Evolutionary conservation across 2,113 vertebrate species (phyloP).

Genomic region (Chitala chitala): DNA sequence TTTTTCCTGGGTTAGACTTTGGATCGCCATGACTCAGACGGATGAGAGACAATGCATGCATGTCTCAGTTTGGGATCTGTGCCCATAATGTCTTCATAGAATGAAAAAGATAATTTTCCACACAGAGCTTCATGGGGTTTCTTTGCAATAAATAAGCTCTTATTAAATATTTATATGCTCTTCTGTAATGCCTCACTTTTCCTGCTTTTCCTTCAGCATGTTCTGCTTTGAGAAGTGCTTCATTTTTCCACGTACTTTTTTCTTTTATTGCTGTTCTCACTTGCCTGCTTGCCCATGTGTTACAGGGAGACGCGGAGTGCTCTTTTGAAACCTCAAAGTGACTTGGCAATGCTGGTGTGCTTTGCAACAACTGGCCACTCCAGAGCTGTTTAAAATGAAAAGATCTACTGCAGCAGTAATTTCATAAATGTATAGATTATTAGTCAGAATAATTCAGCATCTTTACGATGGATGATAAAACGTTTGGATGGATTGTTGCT

Average conservation of each 20-base stretch:
- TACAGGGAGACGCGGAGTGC: neutral
- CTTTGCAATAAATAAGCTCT: neutral
- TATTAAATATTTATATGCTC: neutral
- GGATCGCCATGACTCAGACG: neutral
- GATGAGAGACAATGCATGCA: neutral
- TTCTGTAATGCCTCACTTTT: neutral
- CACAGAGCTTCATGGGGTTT: neutral
- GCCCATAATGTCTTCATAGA: neutral
- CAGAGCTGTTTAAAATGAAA: neutral
- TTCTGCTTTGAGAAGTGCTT: too few species aligned
- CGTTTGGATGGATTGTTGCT: constrained; percentile 1
- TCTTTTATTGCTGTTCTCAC: neutral
- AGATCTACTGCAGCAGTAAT: neutral
- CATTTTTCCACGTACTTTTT: neutral
- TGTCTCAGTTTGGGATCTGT: neutral
- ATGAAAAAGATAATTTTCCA: neutral
- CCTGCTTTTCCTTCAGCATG: neutral
- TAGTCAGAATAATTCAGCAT: constrained; percentile 7
- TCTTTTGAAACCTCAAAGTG: too few species aligned
- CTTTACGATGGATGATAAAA: neutral
- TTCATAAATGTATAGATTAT: neutral
- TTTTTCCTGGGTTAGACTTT: neutral
- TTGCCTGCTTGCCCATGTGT: neutral
- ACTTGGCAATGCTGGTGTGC: too few species aligned
- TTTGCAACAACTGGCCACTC: neutral